Base-by-base conservation (phyloP, 2,888 invertebrate species). In the Glyphotaelius pellucidus region DNA sequence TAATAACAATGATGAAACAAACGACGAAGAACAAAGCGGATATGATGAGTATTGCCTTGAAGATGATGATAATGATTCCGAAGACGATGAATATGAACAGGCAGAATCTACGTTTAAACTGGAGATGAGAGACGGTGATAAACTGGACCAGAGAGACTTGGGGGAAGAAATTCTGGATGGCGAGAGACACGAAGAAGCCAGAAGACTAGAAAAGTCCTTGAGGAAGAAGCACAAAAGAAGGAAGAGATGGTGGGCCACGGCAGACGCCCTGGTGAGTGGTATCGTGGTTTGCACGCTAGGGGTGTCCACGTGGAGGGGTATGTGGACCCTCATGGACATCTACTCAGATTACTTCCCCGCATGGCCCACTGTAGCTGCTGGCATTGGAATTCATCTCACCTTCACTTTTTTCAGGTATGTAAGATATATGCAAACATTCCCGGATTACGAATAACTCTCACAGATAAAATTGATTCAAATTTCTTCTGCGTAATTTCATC, bases 231-330 rank as follows among this genome's bases (percentile, higher is more conserved):
- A 80, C 79, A 90, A 80, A 42, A 42, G 81, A 19, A 35, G 86
- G 79, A 93, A 93, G 87, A 87, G 92, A n/a, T 90, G 92, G 84
- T 92, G 90, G 93, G 92, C 92, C 15, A 80, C 91, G 38, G 90
- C 90, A 3, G 93, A 93, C n/a, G 91, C 87, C n/a, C 15, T 93
- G 15, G 93, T 96, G 7, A 95, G 96, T 0, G 92, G 95, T 30
- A 93, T 95, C 19, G 91, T 96, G 12, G 94, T 97, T 15, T 95
- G 95, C 5, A 97, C 97, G 1, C 94, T 96, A 89, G 95, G 96
- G 0, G 95, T 97, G 2, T 95, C 95, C 2, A 95, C 95, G 93
- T 97, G 97, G 97, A 94, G 96, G 90, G 96, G 96, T 1, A 95
- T 95, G 30, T 97, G 97, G 97, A 94, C 94, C 52, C 94, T 96